These are phyloP conservation scores for Pteromalus puparum DNA, from an alignment of 1,140 invertebrate species.

Conservation along the genomic window DNA sequence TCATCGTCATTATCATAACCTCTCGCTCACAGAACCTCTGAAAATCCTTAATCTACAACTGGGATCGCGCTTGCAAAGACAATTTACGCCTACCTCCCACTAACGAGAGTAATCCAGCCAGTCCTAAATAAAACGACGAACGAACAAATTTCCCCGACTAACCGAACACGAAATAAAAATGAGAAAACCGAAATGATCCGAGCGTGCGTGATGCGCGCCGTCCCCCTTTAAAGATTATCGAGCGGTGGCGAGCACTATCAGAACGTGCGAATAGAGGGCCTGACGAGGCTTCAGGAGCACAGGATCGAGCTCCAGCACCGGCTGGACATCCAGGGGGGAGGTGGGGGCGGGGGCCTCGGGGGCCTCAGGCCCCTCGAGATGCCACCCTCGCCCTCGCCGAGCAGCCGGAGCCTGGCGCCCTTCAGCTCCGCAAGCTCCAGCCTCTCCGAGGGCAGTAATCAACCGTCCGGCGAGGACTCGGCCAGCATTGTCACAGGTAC, in stretches of 20 bases:
- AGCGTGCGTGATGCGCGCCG: slow-evolving; percentile 17
- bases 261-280: slow-evolving; percentile 74
- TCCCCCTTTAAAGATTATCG: slow-evolving; percentile 72
- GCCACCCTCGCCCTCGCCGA: slow-evolving; percentile 89
- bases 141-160: not conserved
- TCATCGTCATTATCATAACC: slow-evolving; percentile 8
- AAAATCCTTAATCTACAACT: not conserved
- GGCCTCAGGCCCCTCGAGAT: slow-evolving; percentile 73
- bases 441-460: slow-evolving; percentile 86
- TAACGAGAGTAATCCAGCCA: not conserved
- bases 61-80: slow-evolving; percentile 63
- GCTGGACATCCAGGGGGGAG: slow-evolving; percentile 67
- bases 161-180: not conserved
- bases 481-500: slow-evolving; percentile 92
- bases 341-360: slow-evolving; percentile 26
- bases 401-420: slow-evolving; percentile 85
- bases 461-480: slow-evolving; percentile 87
- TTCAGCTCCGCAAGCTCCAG: slow-evolving; percentile 93
- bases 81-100: slow-evolving; percentile 68
- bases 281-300: slow-evolving; percentile 73
- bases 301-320: slow-evolving; percentile 73
- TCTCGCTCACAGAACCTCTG: not conserved
- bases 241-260: slow-evolving; percentile 71
- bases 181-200: not conserved
- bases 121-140: not conserved